A percentile compares a stretch with the other conserved stretches of the same genome.
These are phyloP conservation scores for Apodemia duryi DNA, from an alignment of 2,888 invertebrate species.

Conservation along the genomic window DNA sequence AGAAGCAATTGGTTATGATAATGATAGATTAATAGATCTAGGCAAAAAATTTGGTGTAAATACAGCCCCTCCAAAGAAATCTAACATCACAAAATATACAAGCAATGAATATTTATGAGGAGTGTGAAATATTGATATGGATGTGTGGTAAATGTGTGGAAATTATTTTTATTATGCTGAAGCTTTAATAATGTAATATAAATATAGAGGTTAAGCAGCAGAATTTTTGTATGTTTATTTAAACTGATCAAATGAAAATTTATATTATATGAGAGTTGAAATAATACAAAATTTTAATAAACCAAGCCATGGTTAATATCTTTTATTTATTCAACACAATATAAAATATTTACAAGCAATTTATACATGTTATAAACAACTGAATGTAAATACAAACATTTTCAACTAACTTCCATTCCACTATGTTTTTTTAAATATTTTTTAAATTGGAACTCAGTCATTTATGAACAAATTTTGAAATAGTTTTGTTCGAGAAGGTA, in stretches of 20 bases:
- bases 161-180: constrained; percentile 73
- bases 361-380: background rate
- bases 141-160: constrained; percentile 56
- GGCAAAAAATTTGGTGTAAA: constrained; percentile 77
- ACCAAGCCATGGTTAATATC: constrained; percentile 55
- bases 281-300: constrained; percentile 74
- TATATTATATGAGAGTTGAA: constrained; percentile 74
- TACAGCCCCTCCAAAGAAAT: constrained; percentile 76
- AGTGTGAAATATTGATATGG: constrained; percentile 45
- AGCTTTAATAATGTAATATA: constrained; percentile 74
- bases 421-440: too few species aligned
- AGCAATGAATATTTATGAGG: constrained; percentile 82
- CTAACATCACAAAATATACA: constrained; percentile 83
- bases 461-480: too few species aligned
- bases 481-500: too few species aligned
- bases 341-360: background rate
- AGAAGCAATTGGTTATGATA: constrained; percentile 80
- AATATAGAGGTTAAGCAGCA: constrained; percentile 70
- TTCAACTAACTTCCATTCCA: too few species aligned
- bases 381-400: too few species aligned
- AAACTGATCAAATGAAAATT: constrained; percentile 73
- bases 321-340: constrained; percentile 36
- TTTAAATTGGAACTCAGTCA: too few species aligned
- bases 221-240: constrained; percentile 75
- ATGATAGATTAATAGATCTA: constrained; percentile 69